Evolutionary conservation across 2,888 invertebrate species (phyloP).

Genomic region (Acanthacorydalis orientalis): DNA sequence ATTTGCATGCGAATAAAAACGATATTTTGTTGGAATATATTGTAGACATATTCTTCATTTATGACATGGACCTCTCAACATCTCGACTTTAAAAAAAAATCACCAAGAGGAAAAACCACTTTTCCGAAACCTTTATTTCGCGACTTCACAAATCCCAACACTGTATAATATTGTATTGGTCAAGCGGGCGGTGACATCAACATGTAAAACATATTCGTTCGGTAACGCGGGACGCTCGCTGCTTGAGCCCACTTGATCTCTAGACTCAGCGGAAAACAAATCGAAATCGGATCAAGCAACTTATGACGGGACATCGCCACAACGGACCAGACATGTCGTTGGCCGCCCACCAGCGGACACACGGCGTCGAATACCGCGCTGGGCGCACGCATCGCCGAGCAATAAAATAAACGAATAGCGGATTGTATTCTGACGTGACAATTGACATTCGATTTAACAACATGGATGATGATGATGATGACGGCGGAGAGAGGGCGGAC

Average conservation of each 20-base stretch:
- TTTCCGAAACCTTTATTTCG: no score
- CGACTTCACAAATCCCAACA: no score
- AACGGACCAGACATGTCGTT: not conserved
- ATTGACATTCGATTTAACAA: constrained; percentile 15
- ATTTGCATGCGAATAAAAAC: no score
- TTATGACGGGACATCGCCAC: constrained; percentile 1
- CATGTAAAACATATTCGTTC: constrained; percentile 1
- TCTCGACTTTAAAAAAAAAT: no score
- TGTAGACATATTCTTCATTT: no score
- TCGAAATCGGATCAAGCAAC: constrained; percentile 4
- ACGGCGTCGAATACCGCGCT: not conserved
- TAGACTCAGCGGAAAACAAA: constrained; percentile 4
- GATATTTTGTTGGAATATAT: no score
- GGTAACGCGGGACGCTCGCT: not conserved
- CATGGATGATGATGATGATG: not conserved
- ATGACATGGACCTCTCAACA: no score
- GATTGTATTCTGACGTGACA: constrained; percentile 18
- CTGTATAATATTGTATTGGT: not conserved
- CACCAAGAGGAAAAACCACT: no score
- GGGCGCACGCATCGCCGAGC: constrained; percentile 5
- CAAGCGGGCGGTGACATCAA: not conserved
- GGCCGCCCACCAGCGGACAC: not conserved
- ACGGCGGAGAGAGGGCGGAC: not conserved
- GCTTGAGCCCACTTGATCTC: constrained; percentile 2
- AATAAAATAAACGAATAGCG: constrained; percentile 17